phyloP scores from a whole-genome alignment of 2,888 invertebrate species.

The Caenorhabditis sp. region DNA sequence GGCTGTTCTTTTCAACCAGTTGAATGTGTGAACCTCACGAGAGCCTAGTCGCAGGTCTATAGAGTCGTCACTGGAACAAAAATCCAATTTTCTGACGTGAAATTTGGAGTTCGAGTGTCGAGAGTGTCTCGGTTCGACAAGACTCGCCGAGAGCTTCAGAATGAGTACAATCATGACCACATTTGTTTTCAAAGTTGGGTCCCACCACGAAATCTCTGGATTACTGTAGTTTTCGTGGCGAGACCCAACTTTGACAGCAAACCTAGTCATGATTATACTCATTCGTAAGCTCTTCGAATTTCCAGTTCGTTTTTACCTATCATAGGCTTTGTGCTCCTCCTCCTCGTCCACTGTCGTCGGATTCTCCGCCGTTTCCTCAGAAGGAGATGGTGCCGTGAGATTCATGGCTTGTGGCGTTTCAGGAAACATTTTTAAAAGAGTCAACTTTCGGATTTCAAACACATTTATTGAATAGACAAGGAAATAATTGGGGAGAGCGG shows the following conservation, averaged over 20 bases:
- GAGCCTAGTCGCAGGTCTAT: background rate
- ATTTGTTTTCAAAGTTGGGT: background rate
- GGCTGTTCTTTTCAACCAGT: conserved; percentile 19
- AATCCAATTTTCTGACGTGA: background rate
- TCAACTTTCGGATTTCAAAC: too few relatives aligned
- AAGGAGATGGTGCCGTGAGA: too few relatives aligned
- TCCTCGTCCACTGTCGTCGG: background rate
- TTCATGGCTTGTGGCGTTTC: too few relatives aligned
- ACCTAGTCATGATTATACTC: background rate
- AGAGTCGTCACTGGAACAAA: conserved; percentile 4
- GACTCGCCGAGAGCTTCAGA: background rate
- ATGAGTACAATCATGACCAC: background rate
- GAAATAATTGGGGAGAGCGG: too few relatives aligned
- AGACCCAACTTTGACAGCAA: background rate
- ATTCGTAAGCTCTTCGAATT: background rate
- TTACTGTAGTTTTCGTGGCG: background rate
- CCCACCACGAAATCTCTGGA: background rate
- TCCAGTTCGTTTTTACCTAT: background rate
- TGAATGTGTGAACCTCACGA: conserved; percentile 5
- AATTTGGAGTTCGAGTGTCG: too few relatives aligned
- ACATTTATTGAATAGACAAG: too few relatives aligned
- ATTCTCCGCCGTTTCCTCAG: background rate
- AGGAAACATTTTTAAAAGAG: too few relatives aligned
- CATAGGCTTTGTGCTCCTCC: background rate
- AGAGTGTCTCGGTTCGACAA: too few relatives aligned